Evolutionary conservation across 2,888 invertebrate species (phyloP), one percentile per base, ranked within the genome.

Genomic region (Spisula subtruncata): DNA sequence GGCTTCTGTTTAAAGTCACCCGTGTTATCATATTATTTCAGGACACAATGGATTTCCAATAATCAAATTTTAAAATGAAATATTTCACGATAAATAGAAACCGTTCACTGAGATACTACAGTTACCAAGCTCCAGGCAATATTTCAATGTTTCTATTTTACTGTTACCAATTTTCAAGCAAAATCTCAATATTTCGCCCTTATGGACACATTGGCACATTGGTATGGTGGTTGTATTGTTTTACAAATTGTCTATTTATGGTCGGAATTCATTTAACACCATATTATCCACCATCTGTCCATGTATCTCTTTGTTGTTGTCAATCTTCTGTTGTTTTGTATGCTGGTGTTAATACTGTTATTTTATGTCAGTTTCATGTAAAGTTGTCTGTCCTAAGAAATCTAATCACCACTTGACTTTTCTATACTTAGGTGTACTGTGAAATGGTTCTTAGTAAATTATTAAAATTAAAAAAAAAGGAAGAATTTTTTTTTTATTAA

Each of bases 241-340:
- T 66, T 66, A 66, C 60, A 66, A 66, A 66, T 66, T 66, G 60
- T 66, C n/a, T 25, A 25, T 66, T 66, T 66, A 66, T 25, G 60
- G 60, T 66, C n/a, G 12, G 25, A 25, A 66, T 66, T 66, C 20
- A 66, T 66, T 66, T 66, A 25, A 75, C 75, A 75, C 75, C 75
- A 75, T 75, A 75, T 75, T 32, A 35, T 75, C 32, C 8, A 75
- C 75, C 75, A 75, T 75, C 75, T 75, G 75, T 35, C 35, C 32
- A 25, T 66, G 20, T 20, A 35, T 75, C 75, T 75, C 75, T 35
- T 75, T 75, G 75, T 75, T 75, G 16, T 35, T 75, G 16, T 75
- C 41, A 75, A 71, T 75, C 18, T 51, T 51, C 51, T 51, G 51
- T 51, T 51, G 51, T 51, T 51, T 16, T 51, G 51, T 51, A 51